Percentiles rank a stretch among this genome's conserved stretches.
Evolutionary conservation across 2,113 vertebrate genomes (phyloP).

Genomic region (Arvicanthis niloticus): DNA sequence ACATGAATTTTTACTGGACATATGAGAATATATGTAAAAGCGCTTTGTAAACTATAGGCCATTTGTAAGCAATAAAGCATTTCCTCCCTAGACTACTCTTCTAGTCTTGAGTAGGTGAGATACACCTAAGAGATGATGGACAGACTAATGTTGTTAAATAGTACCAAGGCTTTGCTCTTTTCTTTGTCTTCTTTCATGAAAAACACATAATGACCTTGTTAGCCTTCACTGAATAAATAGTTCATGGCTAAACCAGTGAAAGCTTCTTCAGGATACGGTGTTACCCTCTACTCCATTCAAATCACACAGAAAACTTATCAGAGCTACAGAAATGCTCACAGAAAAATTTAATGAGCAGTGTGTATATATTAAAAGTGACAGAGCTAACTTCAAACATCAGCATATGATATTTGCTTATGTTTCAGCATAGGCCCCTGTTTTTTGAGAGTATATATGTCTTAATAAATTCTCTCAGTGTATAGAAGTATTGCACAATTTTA

Average conservation of each 20-base stretch:
- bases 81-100: not conserved
- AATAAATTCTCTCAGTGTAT: not conserved
- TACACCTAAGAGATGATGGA: not conserved
- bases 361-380: not conserved
- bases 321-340: not conserved
- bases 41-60: not conserved
- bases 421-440: not conserved
- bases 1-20: not conserved
- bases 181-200: not conserved
- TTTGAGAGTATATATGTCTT: not conserved
- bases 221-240: not conserved
- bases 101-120: not conserved
- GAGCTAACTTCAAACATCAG: constrained; percentile 23
- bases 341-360: not conserved
- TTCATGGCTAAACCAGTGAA: constrained; percentile 4
- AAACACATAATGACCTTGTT: not conserved
- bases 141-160: not conserved
- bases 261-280: not conserved
- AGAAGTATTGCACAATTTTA: constrained; percentile 45
- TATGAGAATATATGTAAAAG: not conserved
- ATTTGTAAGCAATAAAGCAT: not conserved
- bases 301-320: not conserved
- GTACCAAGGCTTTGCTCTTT: not conserved
- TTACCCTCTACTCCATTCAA: not conserved
- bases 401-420: not conserved